phyloP scores from a whole-genome alignment of 1,140 invertebrate genomes.

The Temnothorax nylanderi region DNA sequence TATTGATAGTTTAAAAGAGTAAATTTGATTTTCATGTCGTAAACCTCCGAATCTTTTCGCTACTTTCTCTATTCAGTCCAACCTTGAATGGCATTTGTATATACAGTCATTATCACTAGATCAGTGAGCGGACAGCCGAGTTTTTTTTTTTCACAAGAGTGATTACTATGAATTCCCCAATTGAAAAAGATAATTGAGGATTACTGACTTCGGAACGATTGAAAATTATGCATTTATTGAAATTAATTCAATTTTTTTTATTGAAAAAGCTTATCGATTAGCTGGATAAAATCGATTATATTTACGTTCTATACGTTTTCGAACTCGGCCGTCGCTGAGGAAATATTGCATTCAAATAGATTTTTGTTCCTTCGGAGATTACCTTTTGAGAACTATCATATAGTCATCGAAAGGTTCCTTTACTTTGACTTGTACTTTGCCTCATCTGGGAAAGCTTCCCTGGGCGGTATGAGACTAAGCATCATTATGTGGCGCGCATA shows the following conservation, averaged over 20 bases:
- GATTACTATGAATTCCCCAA: background rate
- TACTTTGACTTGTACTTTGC: slow-evolving; percentile 81
- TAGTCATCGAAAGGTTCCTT: slow-evolving; percentile 22
- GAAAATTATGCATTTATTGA: background rate
- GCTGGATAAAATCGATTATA: slow-evolving; percentile 6
- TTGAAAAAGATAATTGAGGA: background rate
- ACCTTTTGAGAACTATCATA: slow-evolving; percentile 18
- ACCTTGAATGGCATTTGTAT: slow-evolving; percentile 51
- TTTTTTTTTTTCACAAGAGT: background rate
- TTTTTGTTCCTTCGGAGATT: slow-evolving; percentile 3
- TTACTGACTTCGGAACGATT: background rate
- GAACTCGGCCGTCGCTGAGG: background rate
- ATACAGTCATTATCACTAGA: slow-evolving; percentile 38
- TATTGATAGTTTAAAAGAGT: slow-evolving; percentile 6
- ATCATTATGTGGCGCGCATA: slow-evolving; percentile 93
- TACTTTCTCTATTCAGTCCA: slow-evolving; percentile 50
- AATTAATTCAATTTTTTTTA: slow-evolving; percentile 17
- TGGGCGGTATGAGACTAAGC: slow-evolving; percentile 91
- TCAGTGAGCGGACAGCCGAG: slow-evolving; percentile 25
- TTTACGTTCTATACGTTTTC: background rate
- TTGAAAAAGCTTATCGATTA: background rate
- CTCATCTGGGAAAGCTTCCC: slow-evolving; percentile 91
- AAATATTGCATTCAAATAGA: slow-evolving; percentile 32
- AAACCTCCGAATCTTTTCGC: background rate
- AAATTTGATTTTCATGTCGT: background rate